phyloP scores from a whole-genome alignment of 2,113 vertebrate species.

The Papio anubis region DNA sequence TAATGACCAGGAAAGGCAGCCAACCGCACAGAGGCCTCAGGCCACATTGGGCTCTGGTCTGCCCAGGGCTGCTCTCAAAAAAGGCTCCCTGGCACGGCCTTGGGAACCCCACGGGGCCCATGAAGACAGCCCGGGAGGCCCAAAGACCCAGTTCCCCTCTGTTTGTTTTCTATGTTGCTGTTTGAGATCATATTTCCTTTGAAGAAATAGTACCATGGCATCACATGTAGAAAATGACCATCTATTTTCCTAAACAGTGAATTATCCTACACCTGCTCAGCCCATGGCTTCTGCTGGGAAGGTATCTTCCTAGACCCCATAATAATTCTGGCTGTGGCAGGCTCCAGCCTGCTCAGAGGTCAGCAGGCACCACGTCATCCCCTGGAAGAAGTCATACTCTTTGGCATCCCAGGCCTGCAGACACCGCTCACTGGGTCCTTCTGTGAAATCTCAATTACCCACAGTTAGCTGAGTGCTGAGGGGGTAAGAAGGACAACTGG shows the following conservation, averaged over 20 bases:
- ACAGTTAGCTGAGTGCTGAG: background rate
- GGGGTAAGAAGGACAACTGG: background rate
- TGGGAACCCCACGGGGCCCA: background rate
- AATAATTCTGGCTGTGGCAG: background rate
- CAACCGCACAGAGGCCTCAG: slow-evolving; percentile 65
- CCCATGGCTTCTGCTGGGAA: background rate
- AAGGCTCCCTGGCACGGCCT: background rate
- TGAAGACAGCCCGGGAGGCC: background rate
- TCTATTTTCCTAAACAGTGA: background rate
- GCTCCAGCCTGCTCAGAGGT: background rate
- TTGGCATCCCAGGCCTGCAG: background rate
- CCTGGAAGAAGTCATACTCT: background rate
- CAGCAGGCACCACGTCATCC: background rate
- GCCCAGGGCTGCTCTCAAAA: background rate
- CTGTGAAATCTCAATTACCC: background rate
- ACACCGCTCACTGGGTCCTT: background rate
- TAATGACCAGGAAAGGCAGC: slow-evolving; percentile 79
- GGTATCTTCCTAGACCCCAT: background rate
- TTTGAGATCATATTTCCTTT: background rate
- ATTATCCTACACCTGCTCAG: background rate
- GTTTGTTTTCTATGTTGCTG: background rate
- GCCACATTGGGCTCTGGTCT: slow-evolving; percentile 33
- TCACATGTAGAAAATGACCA: background rate
- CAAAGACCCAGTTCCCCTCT: background rate
- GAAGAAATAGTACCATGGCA: background rate